Evolutionary conservation across 1,140 invertebrate genomes (phyloP), one percentile per base, ranked within the genome.

Genomic region (Leptestheria dahalacensis): DNA sequence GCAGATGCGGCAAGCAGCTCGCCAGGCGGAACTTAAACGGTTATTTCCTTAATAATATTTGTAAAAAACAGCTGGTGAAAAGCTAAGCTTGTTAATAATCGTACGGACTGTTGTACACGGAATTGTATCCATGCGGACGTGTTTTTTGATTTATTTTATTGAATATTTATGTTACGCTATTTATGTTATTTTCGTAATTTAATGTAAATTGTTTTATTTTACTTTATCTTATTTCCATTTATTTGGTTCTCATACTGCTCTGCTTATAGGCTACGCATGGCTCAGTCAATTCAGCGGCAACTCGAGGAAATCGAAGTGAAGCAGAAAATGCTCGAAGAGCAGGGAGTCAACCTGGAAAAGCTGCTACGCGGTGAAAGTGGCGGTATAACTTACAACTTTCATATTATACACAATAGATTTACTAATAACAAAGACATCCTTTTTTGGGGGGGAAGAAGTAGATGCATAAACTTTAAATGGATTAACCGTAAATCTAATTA

Each of bases 201-300:
- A 41, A 41, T 15, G n/a, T n/a, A n/a, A n/a, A n/a, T n/a, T n/a
- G n/a, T 41, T 41, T 41, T 41, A 41, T 15, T 41, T 9, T 41
- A 9, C 15, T 41, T 41, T 9, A 41, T 41, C 15, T 41, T 41
- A 41, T 41, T 41, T 9, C 33, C 15, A 41, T 41, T 41, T 9
- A 9, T 41, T 41, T 41, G 6, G 6, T 41, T 41, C 6, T 41
- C 15, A 41, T 41, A 9, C 25, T 46, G 56, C 48, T 24, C 6
- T 41, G 60, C 63, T 67, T 62, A 47, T 64, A 82, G 82, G 66
- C 76, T 87, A 66, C 77, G 87, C 63, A 86, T 86, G 78, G 87
- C 87, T 64, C 87, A 91, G 77, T 88, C 91, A 73, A 87, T 91
- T 65, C 86, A 91, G 72, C 77, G 87, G 25, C 86, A 90, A 70